Conservation (phyloP, 2,113 vertebrate genomes). For the Sceloporus undulatus region DNA sequence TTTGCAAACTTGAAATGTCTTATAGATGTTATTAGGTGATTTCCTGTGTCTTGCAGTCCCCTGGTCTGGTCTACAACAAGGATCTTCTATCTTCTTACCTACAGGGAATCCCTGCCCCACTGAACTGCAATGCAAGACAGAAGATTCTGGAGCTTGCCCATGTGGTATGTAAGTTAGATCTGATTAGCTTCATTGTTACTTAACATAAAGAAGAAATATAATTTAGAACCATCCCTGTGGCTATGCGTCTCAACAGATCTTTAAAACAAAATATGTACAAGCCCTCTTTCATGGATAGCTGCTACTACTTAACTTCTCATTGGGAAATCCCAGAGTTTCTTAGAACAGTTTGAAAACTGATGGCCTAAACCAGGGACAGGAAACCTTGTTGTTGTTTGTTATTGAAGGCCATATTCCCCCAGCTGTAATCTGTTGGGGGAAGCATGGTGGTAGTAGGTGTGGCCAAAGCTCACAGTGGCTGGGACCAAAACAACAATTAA, state of each 20-base stretch:
- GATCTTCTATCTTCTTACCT: not conserved
- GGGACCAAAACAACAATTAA: too few species aligned
- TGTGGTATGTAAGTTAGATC: not conserved
- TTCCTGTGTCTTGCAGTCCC: not conserved
- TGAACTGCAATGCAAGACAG: not conserved
- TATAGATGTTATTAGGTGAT: not conserved
- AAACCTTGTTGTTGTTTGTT: too few species aligned
- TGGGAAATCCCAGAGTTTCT: not conserved
- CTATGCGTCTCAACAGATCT: not conserved
- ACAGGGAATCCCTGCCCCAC: not conserved
- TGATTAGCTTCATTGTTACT: not conserved
- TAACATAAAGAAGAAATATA: too few species aligned
- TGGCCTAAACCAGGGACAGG: not conserved
- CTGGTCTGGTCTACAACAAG: not conserved
- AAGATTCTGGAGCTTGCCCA: not conserved
- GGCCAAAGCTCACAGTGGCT: too few species aligned
- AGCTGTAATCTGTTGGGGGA: too few species aligned
- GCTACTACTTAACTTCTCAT: not conserved
- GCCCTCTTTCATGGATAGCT: not conserved
- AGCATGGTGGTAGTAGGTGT: too few species aligned
- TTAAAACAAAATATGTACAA: not conserved
- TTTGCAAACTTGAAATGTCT: too few species aligned
- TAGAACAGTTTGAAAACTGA: not conserved
- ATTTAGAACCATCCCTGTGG: not conserved
- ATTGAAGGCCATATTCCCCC: not conserved